These are phyloP conservation scores for Pseudopodoces humilis DNA, from an alignment of 2,113 vertebrate species.

Conservation along the genomic window DNA sequence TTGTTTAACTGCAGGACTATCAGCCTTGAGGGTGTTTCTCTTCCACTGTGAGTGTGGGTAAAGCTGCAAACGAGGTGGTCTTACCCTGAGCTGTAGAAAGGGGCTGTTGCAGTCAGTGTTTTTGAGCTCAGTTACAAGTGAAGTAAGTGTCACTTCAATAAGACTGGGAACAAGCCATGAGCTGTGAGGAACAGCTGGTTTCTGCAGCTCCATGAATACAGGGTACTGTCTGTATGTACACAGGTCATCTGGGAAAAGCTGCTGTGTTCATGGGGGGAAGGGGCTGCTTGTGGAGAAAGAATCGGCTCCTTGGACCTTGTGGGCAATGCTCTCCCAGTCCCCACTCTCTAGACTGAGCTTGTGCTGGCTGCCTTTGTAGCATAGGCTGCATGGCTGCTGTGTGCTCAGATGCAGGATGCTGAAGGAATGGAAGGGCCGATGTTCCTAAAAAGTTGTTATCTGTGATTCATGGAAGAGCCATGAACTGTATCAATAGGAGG, in stretches of 20 bases:
- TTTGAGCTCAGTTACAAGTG: neutral
- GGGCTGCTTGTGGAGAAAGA: neutral
- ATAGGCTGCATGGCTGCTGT: neutral
- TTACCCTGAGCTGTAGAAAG: neutral
- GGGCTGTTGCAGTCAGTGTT: neutral
- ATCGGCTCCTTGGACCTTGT: neutral
- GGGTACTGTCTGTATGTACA: rapidly evolving
- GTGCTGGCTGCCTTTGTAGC: neutral
- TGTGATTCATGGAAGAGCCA: neutral
- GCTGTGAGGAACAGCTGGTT: neutral
- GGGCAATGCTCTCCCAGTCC: neutral
- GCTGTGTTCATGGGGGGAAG: neutral
- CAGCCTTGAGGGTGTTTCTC: neutral
- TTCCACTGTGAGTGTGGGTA: neutral
- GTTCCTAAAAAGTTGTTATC: neutral
- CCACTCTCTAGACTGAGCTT: neutral
- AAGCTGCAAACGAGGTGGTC: neutral
- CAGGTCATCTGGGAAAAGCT: neutral
- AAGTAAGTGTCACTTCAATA: neutral
- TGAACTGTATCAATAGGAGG: neutral
- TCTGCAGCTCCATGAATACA: rapidly evolving
- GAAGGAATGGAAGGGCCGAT: neutral
- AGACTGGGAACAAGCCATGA: neutral
- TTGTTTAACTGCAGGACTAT: neutral
- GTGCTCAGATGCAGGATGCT: neutral